Base-by-base conservation (phyloP, 2,888 invertebrate species). In the Conchocele bisecta region DNA sequence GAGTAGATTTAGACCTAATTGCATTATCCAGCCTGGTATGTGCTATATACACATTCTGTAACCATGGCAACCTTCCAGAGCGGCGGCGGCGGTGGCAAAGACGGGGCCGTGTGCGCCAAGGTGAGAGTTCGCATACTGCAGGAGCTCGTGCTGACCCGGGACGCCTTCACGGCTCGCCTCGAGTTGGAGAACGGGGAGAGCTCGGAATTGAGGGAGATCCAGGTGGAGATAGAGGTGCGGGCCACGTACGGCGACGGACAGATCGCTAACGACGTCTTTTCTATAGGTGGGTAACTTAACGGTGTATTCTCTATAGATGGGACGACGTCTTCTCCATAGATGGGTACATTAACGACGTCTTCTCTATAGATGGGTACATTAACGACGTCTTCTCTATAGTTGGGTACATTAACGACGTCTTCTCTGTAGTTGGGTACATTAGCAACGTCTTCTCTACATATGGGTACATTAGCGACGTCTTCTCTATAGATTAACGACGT, bases 141-240 rank as follows among this genome's bases (percentile, higher is more conserved):
- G 37, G 77, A 79, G 22, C 64, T 83, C 2, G 79, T 79, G 9
- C 59, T 83, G 5, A 79, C 78, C 17, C 51, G 83, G 46, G 78
- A 83, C 6, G 83, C 77, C 7, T 83, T 83, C 56, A 70, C 72
- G 33, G 83, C 83, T 22, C 65, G 66, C 9, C 58, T 83, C 9
- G 83, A 83, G 44, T 74, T 83, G 13, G 83, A 83, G 29, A 83
- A 83, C 50, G 79, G 78, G 5, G 81, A 83, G 60, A 63, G 61
- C 17, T 60, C 67, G 11, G 57, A 59, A 7, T 39, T 83, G 20
- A 53, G 68, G 28, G 60, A 71, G 26, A 79, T 83, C 2, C 48
- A 65, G 15, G 81, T 81, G 29, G 44, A 67, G 42, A 64, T 77
- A 15, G 15, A 64, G 48, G 77, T 81, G 11, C 56, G 50, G 26